phyloP scores from a whole-genome alignment of 2,113 vertebrate genomes.

The Glaucomys volans region DNA sequence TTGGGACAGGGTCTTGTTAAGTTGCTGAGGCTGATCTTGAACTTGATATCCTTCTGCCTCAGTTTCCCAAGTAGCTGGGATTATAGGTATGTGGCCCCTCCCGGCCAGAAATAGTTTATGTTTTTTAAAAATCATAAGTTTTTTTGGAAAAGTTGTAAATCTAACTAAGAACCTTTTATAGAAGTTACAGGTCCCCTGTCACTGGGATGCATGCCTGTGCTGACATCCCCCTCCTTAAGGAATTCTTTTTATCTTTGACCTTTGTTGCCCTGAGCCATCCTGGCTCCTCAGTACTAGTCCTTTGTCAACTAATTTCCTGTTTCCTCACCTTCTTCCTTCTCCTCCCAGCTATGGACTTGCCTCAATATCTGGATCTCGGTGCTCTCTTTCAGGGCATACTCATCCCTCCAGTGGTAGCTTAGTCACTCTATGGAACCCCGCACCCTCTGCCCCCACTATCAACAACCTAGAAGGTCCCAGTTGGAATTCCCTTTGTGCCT shows the following conservation, averaged over 20 bases:
- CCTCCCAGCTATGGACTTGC: neutral
- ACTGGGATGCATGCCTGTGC: neutral
- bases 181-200: neutral
- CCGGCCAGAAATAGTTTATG: neutral
- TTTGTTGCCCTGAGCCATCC: neutral
- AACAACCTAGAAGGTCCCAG: neutral
- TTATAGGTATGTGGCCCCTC: neutral
- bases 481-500: neutral
- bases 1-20: neutral
- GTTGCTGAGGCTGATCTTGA: neutral
- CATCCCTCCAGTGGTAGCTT: neutral
- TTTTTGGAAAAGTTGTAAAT: neutral
- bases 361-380: neutral
- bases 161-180: neutral
- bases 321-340: neutral
- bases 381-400: neutral
- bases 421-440: neutral
- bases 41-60: neutral
- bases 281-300: neutral
- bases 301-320: constrained; percentile 32
- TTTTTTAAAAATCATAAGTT: neutral
- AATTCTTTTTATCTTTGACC: neutral
- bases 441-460: neutral
- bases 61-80: neutral
- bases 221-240: neutral